These are phyloP conservation scores for Sylvilagus floridanus DNA, from an alignment of 2,797 vertebrate genomes.

Conservation along the genomic window DNA sequence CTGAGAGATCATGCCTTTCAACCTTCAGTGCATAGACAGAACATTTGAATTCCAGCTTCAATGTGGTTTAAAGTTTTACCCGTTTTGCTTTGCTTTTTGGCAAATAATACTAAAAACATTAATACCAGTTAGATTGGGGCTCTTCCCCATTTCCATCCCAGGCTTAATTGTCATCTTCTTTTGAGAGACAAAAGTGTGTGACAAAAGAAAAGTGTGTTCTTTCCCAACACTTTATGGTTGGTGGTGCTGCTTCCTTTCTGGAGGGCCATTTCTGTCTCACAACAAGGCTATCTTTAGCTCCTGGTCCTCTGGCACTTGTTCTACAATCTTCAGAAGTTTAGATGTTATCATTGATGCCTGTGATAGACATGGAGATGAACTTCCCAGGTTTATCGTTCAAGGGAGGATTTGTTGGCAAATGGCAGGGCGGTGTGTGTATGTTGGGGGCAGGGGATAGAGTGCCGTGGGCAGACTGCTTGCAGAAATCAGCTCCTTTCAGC, in stretches of 20 bases:
- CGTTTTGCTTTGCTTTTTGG: not conserved
- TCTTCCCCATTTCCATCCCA: not conserved
- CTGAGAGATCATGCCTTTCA: not conserved
- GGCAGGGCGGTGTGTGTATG: no score
- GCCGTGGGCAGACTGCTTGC: not conserved
- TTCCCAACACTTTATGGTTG: not conserved
- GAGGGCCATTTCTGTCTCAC: not conserved
- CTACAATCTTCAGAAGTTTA: not conserved
- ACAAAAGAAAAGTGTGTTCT: not conserved
- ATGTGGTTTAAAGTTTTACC: not conserved
- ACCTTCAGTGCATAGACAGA: not conserved
- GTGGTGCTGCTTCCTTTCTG: not conserved
- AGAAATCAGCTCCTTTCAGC: not conserved
- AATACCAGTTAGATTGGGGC: not conserved
- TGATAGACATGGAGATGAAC: not conserved
- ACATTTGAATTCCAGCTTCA: not conserved
- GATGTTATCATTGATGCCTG: not conserved
- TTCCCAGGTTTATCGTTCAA: not conserved
- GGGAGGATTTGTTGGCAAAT: not conserved
- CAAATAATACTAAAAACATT: not conserved
- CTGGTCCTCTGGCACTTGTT: not conserved
- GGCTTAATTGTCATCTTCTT: not conserved
- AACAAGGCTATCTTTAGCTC: not conserved
- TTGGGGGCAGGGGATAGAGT: no score
- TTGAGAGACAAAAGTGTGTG: not conserved